Conservation (phyloP, 2,113 vertebrate species). For the Murina feae region DNA sequence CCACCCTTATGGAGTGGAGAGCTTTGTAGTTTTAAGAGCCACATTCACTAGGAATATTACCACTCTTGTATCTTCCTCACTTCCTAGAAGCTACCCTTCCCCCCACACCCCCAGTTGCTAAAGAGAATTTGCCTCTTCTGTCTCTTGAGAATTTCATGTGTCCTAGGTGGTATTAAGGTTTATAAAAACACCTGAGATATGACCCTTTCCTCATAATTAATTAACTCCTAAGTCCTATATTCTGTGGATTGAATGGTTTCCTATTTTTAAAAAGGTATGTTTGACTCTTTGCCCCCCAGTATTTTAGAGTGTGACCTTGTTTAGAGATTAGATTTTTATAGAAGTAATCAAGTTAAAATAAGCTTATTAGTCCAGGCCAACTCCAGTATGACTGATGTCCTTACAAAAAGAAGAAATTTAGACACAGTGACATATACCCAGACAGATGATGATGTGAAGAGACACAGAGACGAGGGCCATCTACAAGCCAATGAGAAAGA, state of each 20-base stretch:
- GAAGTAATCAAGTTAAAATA: background rate
- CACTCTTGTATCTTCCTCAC: background rate
- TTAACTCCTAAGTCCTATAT: background rate
- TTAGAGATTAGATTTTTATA: background rate
- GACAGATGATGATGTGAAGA: background rate
- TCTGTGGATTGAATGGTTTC: background rate
- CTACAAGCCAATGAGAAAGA: background rate
- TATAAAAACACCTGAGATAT: background rate
- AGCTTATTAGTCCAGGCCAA: background rate
- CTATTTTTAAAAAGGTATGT: background rate
- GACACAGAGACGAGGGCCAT: background rate
- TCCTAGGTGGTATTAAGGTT: background rate
- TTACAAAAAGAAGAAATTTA: background rate
- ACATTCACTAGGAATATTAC: background rate
- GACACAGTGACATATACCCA: background rate
- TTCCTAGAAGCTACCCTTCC: background rate
- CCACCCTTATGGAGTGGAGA: background rate
- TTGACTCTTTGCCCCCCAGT: background rate
- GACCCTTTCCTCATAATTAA: background rate
- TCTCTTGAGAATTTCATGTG: background rate
- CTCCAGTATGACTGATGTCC: background rate
- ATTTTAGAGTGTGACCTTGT: background rate
- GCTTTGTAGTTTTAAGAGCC: background rate
- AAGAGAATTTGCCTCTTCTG: background rate
- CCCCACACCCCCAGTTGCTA: background rate